Percentiles rank a stretch among this genome's conserved stretches.
These are phyloP conservation scores for Nemoura dubitans DNA, from an alignment of 2,888 invertebrate species.

Conservation along the genomic window DNA sequence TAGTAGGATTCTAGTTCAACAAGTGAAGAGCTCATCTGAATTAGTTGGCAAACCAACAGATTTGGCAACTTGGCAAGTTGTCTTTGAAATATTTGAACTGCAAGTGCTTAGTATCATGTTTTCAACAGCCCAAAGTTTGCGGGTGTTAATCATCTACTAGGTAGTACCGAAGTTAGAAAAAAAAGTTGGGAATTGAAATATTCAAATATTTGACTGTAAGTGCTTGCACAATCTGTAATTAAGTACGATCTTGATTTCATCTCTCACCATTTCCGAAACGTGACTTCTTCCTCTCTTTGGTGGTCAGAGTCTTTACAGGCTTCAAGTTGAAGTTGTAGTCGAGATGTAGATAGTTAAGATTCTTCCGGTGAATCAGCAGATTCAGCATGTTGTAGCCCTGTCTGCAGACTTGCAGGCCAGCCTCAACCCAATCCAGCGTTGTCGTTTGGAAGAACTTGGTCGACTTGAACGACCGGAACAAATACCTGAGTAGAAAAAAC, in stretches of 20 bases:
- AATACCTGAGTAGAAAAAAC: too few relatives aligned
- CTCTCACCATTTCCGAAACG: slow-evolving; percentile 88
- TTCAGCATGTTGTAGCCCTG: slow-evolving; percentile 99
- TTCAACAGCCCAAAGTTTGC: too few relatives aligned
- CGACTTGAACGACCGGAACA: slow-evolving; percentile 98
- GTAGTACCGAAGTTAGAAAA: too few relatives aligned
- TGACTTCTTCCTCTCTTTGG: slow-evolving; percentile 99
- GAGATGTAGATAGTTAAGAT: slow-evolving; percentile 98
- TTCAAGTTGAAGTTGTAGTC: slow-evolving; percentile 99
- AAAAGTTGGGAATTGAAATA: too few relatives aligned
- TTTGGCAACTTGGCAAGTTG: too few relatives aligned
- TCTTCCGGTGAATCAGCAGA: slow-evolving; percentile 97
- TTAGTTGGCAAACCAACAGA: too few relatives aligned
- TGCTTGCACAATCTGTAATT: not conserved
- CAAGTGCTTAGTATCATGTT: too few relatives aligned
- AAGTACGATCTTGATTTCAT: not conserved
- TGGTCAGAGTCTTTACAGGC: slow-evolving; percentile 98
- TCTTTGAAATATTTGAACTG: too few relatives aligned
- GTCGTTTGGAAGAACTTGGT: slow-evolving; percentile 99
- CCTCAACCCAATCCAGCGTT: slow-evolving; percentile 99
- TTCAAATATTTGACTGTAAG: too few relatives aligned
- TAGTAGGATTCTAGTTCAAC: too few relatives aligned
- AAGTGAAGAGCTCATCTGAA: too few relatives aligned
- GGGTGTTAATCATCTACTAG: too few relatives aligned
- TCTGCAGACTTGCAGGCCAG: slow-evolving; percentile 96